Percentiles rank a stretch among this genome's conserved stretches.
phyloP scores from a whole-genome alignment of 2,888 invertebrate genomes.

The Patella caerulea region DNA sequence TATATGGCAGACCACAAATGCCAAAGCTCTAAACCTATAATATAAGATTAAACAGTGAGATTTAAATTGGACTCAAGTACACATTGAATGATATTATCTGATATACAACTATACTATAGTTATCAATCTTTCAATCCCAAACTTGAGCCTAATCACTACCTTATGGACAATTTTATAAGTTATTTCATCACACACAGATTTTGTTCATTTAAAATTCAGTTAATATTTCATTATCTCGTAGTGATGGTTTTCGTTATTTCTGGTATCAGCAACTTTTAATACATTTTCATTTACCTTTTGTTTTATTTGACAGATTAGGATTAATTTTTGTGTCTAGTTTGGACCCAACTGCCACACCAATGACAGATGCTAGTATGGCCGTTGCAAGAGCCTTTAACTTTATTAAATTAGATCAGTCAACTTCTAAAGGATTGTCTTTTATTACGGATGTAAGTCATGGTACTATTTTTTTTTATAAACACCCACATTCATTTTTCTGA shows the following conservation, averaged over 20 bases:
- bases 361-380: slow-evolving; percentile 84
- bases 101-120: too few relatives aligned
- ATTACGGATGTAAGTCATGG: slow-evolving; percentile 81
- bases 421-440: slow-evolving; percentile 84
- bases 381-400: slow-evolving; percentile 92
- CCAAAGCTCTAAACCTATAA: too few relatives aligned
- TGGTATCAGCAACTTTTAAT: background rate
- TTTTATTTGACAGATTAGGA: slow-evolving; percentile 81
- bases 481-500: too few relatives aligned
- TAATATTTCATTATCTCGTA: background rate
- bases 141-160: too few relatives aligned
- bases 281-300: background rate
- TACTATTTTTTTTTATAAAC: background rate
- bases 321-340: slow-evolving; percentile 80
- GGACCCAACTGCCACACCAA: slow-evolving; percentile 77
- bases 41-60: too few relatives aligned
- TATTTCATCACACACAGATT: too few relatives aligned
- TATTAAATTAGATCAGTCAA: slow-evolving; percentile 83
- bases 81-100: too few relatives aligned
- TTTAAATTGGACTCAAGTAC: too few relatives aligned
- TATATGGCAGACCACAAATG: too few relatives aligned
- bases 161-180: too few relatives aligned
- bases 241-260: background rate
- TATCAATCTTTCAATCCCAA: too few relatives aligned
- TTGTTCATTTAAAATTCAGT: background rate